These are phyloP conservation scores for Beroe ovata DNA, from an alignment of 37 sponge, comb jelly and placozoan species.

Conservation along the genomic window DNA sequence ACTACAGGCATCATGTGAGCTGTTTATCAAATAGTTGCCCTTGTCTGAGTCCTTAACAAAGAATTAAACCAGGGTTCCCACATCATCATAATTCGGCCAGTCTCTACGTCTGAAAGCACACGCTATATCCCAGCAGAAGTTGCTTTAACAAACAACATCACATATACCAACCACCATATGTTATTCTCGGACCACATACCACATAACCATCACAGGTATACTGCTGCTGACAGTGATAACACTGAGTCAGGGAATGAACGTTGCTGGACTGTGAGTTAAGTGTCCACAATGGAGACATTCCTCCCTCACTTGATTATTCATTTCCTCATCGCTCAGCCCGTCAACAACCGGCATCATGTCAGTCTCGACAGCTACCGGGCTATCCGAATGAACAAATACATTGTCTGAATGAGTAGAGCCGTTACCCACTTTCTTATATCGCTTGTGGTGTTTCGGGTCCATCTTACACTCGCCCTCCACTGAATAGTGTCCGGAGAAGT, in stretches of 20 bases:
- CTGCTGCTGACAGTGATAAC: no score
- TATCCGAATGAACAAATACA: neutral
- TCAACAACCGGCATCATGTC: neutral
- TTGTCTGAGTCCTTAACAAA: no score
- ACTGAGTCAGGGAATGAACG: neutral
- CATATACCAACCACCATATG: no score
- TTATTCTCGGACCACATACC: no score
- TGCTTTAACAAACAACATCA: no score
- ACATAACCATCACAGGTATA: no score
- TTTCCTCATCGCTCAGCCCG: neutral
- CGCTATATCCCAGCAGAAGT: no score
- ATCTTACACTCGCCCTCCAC: neutral
- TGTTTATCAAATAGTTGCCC: no score
- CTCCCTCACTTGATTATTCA: neutral
- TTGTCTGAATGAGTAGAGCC: neutral
- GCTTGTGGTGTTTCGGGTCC: neutral
- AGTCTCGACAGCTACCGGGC: neutral
- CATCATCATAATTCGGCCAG: no score
- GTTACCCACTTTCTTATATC: neutral
- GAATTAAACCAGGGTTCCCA: no score
- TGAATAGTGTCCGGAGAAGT: neutral
- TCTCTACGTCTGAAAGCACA: no score
- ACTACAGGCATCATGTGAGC: no score
- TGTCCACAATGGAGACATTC: neutral
- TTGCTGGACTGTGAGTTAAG: neutral